phyloP scores from a whole-genome alignment of 1,140 invertebrate genomes.

The Uloborus diversus region DNA sequence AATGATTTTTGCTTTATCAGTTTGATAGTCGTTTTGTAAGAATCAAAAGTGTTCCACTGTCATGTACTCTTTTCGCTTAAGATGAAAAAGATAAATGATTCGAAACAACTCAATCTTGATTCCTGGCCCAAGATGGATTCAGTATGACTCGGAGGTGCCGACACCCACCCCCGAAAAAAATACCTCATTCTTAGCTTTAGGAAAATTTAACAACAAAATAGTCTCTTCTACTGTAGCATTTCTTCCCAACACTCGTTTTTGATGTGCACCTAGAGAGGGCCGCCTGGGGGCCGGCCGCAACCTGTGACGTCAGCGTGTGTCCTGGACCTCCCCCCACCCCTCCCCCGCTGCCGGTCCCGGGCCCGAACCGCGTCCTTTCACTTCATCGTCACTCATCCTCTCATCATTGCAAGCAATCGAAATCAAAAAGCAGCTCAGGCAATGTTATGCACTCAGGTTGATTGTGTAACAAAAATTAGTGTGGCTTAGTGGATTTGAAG shows the following conservation, averaged over 20 bases:
- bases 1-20: no score
- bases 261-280: slow-evolving; percentile 54
- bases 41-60: no score
- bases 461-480: slow-evolving; percentile 56
- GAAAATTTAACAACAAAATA: slow-evolving; percentile 25
- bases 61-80: no score
- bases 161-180: slow-evolving; percentile 23
- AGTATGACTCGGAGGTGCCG: slow-evolving; percentile 15
- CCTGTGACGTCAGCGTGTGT: not conserved
- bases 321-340: not conserved
- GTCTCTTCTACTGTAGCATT: slow-evolving; percentile 56
- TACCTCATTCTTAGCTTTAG: slow-evolving; percentile 54
- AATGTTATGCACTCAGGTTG: slow-evolving; percentile 57
- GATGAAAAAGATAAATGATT: no score
- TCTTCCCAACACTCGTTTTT: slow-evolving; percentile 56
- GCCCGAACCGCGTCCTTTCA: slow-evolving; percentile 5
- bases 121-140: no score
- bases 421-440: slow-evolving; percentile 58
- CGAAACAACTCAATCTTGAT: no score
- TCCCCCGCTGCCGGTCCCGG: slow-evolving; percentile 20
- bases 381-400: slow-evolving; percentile 44
- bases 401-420: slow-evolving; percentile 57
- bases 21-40: no score
- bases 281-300: slow-evolving; percentile 36
- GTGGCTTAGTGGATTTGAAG: slow-evolving; percentile 54